Evolutionary conservation across 2,888 invertebrate species (phyloP), one percentile per base, ranked within the genome.

Genomic region (Perizoma flavofasciatum): DNA sequence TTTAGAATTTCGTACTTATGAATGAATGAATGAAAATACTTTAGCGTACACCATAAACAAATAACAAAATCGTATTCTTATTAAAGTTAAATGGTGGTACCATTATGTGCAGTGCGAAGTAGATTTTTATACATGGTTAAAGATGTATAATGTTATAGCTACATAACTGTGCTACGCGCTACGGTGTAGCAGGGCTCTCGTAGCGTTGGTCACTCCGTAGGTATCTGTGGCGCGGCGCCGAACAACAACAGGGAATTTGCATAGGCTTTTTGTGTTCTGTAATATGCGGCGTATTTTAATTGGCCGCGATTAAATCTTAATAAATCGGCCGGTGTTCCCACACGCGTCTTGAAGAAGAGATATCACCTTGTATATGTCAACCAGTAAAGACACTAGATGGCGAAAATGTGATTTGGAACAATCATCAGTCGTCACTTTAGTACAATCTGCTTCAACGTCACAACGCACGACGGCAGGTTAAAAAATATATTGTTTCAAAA

Each of bases 241-340:
- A 69, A 70, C 69, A 69, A 68, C 67, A 60, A 59, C 49, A 45
- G 63, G 69, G 75, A 79, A 86, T 86, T 86, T 81, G 81, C 85
- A 85, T 88, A 86, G 78, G 73, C 73, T 84, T 83, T 83, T 85
- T 85, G 83, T 82, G 74, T 79, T 80, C 77, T 65, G 78, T 83
- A 85, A 86, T 86, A 85, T 81, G 81, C 79, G 79, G 78, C 82
- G 85, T 87, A 85, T 89, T 89, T 88, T 89, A 89, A 89, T 90
- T 89, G 86, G 82, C 70, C 70, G 73, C 82, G 88, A 90, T 91
- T 89, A 89, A 90, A 89, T 89, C 86, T 88, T 88, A 88, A 90
- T 89, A 88, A 88, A 88, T 88, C 86, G 88, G 82, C 70, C 82
- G 78, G 83, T 82, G 81, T 89, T 88, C 84, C 85, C 84, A 85